phyloP scores from a whole-genome alignment of 1,140 invertebrate species.

The Bombus sibiricus region DNA sequence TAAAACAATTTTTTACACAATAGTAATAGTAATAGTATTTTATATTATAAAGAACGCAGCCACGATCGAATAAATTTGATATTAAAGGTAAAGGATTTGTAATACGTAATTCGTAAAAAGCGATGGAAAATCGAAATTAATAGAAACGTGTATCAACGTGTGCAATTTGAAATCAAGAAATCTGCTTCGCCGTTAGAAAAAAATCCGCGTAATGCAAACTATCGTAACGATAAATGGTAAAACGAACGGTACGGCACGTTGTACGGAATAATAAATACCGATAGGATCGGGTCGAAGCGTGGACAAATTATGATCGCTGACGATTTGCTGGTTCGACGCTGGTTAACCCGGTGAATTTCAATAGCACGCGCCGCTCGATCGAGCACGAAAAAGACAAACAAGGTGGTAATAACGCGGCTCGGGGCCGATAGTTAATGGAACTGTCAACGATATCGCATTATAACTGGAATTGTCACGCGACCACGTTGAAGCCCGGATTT shows the following conservation, averaged over 20 bases:
- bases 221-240: not conserved
- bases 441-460: slow-evolving; percentile 57
- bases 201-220: no score
- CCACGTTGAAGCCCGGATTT: not conserved
- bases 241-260: not conserved
- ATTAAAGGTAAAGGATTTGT: no score
- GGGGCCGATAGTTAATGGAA: slow-evolving; percentile 49
- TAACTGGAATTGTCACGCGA: slow-evolving; percentile 55
- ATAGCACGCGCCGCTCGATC: slow-evolving; percentile 45
- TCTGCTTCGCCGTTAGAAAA: no score
- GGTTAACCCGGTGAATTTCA: slow-evolving; percentile 37
- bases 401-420: slow-evolving; percentile 53
- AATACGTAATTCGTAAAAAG: no score
- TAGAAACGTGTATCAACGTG: no score
- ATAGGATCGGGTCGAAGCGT: slow-evolving; percentile 14
- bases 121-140: no score
- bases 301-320: slow-evolving; percentile 52
- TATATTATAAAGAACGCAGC: no score
- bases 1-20: no score
- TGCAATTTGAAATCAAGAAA: no score
- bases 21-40: no score
- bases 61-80: no score
- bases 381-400: slow-evolving; percentile 57
- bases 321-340: slow-evolving; percentile 44
- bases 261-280: slow-evolving; percentile 25